Evolutionary conservation across 2,888 invertebrate species (phyloP).

Genomic region (Crepidodera aurea): DNA sequence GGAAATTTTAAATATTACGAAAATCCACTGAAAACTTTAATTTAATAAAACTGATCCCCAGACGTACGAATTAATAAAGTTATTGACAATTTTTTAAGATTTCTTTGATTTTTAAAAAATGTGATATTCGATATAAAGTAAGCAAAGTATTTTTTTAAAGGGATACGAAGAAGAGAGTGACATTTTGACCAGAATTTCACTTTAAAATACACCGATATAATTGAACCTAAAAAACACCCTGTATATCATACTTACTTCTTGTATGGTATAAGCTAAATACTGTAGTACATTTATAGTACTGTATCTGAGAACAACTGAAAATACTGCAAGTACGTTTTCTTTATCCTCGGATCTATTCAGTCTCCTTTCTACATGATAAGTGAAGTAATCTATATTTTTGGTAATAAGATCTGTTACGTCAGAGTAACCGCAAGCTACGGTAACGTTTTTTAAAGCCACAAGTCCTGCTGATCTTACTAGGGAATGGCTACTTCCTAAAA

Average conservation of each 20-base stretch:
- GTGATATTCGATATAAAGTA: too few species aligned
- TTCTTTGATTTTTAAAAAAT: too few species aligned
- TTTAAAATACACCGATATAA: too few species aligned
- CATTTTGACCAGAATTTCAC: not conserved
- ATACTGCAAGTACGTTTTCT: slow-evolving; percentile 73
- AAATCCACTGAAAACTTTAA: too few species aligned
- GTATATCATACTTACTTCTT: slow-evolving; percentile 70
- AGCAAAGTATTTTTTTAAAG: too few species aligned
- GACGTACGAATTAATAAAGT: too few species aligned
- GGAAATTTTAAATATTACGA: too few species aligned
- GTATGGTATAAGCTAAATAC: slow-evolving; percentile 73
- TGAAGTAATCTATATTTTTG: slow-evolving; percentile 77
- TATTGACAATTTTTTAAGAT: too few species aligned
- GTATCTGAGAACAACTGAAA: slow-evolving; percentile 76
- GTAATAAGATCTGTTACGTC: slow-evolving; percentile 70
- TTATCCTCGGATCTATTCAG: slow-evolving; percentile 71
- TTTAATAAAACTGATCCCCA: too few species aligned
- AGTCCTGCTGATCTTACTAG: slow-evolving; percentile 70
- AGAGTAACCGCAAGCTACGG: slow-evolving; percentile 66
- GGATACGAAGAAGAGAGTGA: not conserved
- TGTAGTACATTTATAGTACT: slow-evolving; percentile 71
- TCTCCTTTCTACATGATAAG: slow-evolving; percentile 72
- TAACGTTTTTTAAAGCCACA: slow-evolving; percentile 67
- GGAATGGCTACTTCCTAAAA: slow-evolving; percentile 71
- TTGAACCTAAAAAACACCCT: too few species aligned